phyloP scores from a whole-genome alignment of 2,797 vertebrate species.

The Gymnothorax reevesii region DNA sequence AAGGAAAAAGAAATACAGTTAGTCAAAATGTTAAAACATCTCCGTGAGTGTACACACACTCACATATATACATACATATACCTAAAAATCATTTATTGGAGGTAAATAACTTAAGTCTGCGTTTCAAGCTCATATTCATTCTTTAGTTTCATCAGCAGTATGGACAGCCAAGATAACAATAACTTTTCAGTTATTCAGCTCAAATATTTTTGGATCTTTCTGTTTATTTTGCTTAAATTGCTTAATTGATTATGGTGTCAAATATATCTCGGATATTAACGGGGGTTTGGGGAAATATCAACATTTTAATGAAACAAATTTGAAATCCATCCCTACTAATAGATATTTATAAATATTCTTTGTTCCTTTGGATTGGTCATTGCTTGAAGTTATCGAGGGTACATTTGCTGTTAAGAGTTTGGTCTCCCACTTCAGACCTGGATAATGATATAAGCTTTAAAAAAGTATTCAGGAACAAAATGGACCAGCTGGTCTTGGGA shows the following conservation, averaged over 20 bases:
- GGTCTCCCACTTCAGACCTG: not conserved
- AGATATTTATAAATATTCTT: not conserved
- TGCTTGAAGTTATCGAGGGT: not conserved
- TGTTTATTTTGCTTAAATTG: not conserved
- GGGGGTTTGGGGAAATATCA: not conserved
- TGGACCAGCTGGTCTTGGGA: not conserved
- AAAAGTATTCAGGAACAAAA: not conserved
- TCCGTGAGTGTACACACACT: too few species aligned
- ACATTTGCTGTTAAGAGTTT: not conserved
- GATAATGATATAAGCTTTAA: not conserved
- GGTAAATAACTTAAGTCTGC: too few species aligned
- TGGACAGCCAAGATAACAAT: too few species aligned
- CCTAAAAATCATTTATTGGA: too few species aligned
- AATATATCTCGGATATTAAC: not conserved
- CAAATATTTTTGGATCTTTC: too few species aligned
- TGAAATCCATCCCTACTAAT: not conserved
- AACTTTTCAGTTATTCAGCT: too few species aligned
- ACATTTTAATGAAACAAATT: not conserved
- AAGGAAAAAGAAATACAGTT: too few species aligned
- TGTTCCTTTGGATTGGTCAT: not conserved
- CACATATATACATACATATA: too few species aligned
- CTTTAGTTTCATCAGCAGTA: too few species aligned
- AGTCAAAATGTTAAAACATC: too few species aligned
- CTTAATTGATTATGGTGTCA: not conserved
- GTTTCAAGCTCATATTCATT: too few species aligned